These are phyloP conservation scores for Dolichopus griseipennis DNA, from an alignment of 2,888 invertebrate genomes.

Conservation along the genomic window DNA sequence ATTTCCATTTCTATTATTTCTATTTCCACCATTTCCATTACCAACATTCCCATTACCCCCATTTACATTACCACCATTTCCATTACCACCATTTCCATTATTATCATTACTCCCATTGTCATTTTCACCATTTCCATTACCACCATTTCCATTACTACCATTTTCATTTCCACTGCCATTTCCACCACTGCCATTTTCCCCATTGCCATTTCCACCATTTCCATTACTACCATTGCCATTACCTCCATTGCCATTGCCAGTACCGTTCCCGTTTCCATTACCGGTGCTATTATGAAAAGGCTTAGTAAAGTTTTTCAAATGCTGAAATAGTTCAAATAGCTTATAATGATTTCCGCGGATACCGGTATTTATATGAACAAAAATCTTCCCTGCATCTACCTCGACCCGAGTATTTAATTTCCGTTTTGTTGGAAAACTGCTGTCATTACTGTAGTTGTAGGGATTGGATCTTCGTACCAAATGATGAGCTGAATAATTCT, in stretches of 20 bases:
- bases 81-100: too few relatives aligned
- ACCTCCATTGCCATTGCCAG: too few relatives aligned
- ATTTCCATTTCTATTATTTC: too few relatives aligned
- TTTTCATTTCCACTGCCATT: not conserved
- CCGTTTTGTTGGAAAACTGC: not conserved
- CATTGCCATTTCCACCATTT: not conserved
- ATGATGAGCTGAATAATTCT: not conserved
- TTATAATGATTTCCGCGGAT: not conserved
- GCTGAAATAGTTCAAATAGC: not conserved
- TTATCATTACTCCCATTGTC: too few relatives aligned
- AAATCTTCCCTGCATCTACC: not conserved
- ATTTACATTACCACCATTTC: not conserved
- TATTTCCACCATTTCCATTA: too few relatives aligned
- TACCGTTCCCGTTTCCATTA: not conserved
- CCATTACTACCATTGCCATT: not conserved
- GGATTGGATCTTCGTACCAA: not conserved
- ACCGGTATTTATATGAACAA: not conserved
- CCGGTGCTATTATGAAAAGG: too few relatives aligned
- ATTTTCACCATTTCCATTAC: too few relatives aligned
- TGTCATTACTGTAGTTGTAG: not conserved
- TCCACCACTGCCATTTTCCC: not conserved
- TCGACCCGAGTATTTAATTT: not conserved
- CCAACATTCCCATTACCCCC: too few relatives aligned
- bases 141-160: not conserved
- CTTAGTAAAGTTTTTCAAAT: not conserved